Evolutionary conservation across 1,140 invertebrate genomes (phyloP), one percentile per base, ranked within the genome.

Genomic region (Littorina saxatilis): DNA sequence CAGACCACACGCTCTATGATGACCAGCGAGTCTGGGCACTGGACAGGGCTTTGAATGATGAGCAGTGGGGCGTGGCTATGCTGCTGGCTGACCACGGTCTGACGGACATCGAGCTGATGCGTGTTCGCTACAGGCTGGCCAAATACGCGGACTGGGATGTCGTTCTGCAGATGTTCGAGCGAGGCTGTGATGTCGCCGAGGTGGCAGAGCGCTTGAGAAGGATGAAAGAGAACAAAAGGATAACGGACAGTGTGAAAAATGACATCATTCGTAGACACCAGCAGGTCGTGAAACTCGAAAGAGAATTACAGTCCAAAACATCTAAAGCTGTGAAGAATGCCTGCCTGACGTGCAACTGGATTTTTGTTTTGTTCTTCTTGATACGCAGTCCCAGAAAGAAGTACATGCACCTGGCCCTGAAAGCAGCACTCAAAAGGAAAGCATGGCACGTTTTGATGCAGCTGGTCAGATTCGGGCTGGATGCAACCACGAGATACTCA

Each of bases 71-170:
- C 0, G 66, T 68, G 27, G 17, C 15, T 32, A 9, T 68, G 29
- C 7, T 68, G 76, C 66, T 68, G 66, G 66, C 66, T 37, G 66
- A 68, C 11, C 66, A 68, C 32, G 66, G 66, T 9, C 32, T 68
- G 66, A 68, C 66, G 13, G 66, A 15, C 0, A 9, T 0, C 27
- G 32, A 68, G 66, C 66, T n/a, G 29, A 68, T 35, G 66, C 11
- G 37, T 35, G 66, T 27, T 20, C 37, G 37, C 66, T 39, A 39
- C 9, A 35, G 11, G 66, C 27, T 68, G 66, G 66, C 66, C 66
- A 68, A 68, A 37, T 39, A 39, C 66, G 32, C 17, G 13, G 29
- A 39, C 37, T 68, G 29, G 66, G 27, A 11, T 32, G 37, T 9
- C 13, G 66, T 68, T 13, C 66, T 35, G 4, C 27, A 32, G 29